These are phyloP conservation scores for Drosophila santomea DNA, from an alignment of 1,140 invertebrate genomes.

Conservation along the genomic window DNA sequence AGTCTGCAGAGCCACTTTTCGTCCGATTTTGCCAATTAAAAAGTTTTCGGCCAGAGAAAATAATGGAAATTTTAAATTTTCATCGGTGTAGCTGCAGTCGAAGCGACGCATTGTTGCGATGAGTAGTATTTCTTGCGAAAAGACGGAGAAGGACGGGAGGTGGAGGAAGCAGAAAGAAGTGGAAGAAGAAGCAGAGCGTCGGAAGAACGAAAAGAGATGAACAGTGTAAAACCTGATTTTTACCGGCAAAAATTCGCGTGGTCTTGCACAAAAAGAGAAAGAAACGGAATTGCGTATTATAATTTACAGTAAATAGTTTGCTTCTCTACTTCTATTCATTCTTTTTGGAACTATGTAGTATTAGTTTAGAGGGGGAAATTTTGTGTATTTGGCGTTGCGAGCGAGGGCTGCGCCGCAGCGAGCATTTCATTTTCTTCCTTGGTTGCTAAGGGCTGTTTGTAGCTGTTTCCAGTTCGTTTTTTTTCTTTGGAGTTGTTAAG, in stretches of 20 bases:
- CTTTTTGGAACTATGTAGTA: slow-evolving; percentile 11
- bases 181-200: slow-evolving; percentile 56
- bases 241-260: slow-evolving; percentile 83
- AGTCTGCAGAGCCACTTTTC: slow-evolving; percentile 23
- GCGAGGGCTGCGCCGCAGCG: slow-evolving; percentile 66
- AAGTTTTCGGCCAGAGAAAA: slow-evolving; percentile 14
- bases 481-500: slow-evolving; percentile 51
- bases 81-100: slow-evolving; percentile 63
- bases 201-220: slow-evolving; percentile 46
- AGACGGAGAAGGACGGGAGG: slow-evolving; percentile 47
- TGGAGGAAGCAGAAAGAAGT: slow-evolving; percentile 48
- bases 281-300: slow-evolving; percentile 67
- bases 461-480: slow-evolving; percentile 24
- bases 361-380: slow-evolving; percentile 50
- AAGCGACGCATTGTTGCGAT: slow-evolving; percentile 67
- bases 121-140: slow-evolving; percentile 80
- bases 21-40: slow-evolving; percentile 25
- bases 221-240: slow-evolving; percentile 81
- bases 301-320: slow-evolving; percentile 53
- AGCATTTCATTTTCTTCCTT: slow-evolving; percentile 37
- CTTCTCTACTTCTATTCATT: neutral
- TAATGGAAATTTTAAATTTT: slow-evolving; percentile 61
- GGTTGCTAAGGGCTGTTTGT: slow-evolving; percentile 81
- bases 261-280: slow-evolving; percentile 65
- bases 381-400: slow-evolving; percentile 74